phyloP scores from a whole-genome alignment of 1,140 invertebrate genomes.

The Saxidomus purpurata region DNA sequence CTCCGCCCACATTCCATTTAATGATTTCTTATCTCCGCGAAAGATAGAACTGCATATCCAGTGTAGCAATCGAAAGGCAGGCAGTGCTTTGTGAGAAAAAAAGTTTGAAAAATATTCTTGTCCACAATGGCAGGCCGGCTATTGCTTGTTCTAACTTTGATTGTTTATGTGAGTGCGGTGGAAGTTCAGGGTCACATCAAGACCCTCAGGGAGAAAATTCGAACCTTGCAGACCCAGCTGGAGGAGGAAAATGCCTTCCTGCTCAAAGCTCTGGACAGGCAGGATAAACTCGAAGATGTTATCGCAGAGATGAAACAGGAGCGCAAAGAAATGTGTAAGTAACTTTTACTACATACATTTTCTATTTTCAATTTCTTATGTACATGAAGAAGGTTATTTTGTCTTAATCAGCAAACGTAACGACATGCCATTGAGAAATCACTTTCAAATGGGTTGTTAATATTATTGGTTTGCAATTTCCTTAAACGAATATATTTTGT shows the following conservation, averaged over 20 bases:
- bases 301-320: conserved; percentile 21
- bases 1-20: neutral
- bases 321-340: conserved; percentile 33
- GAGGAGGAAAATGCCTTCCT: conserved; percentile 34
- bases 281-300: neutral
- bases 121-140: conserved; percentile 15
- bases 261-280: neutral
- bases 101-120: neutral
- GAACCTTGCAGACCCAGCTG: neutral
- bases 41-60: conserved; percentile 3
- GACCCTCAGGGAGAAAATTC: conserved; percentile 32
- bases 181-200: conserved; percentile 23
- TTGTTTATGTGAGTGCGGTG: conserved; percentile 1
- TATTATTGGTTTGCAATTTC: too few relatives aligned
- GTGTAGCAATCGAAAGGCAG: neutral
- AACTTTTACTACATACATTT: neutral
- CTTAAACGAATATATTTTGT: too few relatives aligned
- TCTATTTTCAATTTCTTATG: too few relatives aligned
- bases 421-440: too few relatives aligned
- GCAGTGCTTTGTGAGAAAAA: conserved; percentile 20
- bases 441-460: too few relatives aligned
- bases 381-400: too few relatives aligned
- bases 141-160: neutral
- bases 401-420: too few relatives aligned
- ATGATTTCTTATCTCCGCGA: neutral